Evolutionary conservation across 1,140 invertebrate species (phyloP).

Genomic region (Gryllus bimaculatus): DNA sequence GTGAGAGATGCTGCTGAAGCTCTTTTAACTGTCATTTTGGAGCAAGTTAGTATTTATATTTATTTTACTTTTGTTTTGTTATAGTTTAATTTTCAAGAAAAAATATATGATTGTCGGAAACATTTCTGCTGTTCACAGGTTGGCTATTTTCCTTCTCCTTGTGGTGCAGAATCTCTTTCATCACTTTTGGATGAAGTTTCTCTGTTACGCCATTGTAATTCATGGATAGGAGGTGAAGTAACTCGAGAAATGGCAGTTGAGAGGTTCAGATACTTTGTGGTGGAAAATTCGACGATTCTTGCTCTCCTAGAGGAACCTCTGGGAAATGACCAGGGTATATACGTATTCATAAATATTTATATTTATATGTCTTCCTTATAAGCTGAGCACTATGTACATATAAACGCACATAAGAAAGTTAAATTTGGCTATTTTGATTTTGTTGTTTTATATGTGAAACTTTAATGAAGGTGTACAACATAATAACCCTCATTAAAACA

Average conservation of each 20-base stretch:
- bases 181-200: conserved; percentile 82
- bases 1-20: conserved; percentile 93
- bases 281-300: conserved; percentile 80
- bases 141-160: conserved; percentile 73
- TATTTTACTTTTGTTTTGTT: background rate
- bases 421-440: too few species aligned
- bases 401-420: too few species aligned
- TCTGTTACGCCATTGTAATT: conserved; percentile 68
- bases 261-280: conserved; percentile 81
- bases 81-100: background rate
- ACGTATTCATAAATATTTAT: too few species aligned
- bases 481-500: too few species aligned
- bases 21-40: conserved; percentile 78
- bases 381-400: too few species aligned
- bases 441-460: too few species aligned
- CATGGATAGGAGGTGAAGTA: conserved; percentile 39
- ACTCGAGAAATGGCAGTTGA: conserved; percentile 45
- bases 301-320: conserved; percentile 85
- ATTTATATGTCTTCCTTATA: too few species aligned
- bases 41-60: conserved; percentile 54
- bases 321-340: conserved; percentile 58
- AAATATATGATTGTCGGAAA: background rate
- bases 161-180: conserved; percentile 72
- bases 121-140: conserved; percentile 39
- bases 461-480: too few species aligned